Base-by-base conservation (phyloP, 2,888 invertebrate genomes). In the Amblyjoppa proteus region DNA sequence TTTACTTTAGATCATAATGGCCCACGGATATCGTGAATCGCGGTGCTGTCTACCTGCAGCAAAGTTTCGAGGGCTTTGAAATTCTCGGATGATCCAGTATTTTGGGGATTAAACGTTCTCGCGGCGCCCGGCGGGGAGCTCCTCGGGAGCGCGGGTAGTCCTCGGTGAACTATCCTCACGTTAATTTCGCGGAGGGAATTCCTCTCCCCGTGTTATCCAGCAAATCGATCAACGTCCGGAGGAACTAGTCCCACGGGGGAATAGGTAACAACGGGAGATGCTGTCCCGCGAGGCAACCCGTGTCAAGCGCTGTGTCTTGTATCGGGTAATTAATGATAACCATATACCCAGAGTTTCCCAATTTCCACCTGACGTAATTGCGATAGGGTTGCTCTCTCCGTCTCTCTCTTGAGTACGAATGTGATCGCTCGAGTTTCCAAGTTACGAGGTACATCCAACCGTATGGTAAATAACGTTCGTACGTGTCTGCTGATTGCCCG, bases 241-340 rank as follows among this genome's bases (percentile, higher is more conserved):
- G 80, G 69, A 83, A 86, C 81, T 77, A 80, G 73, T 86, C 83
- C 85, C 85, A 69, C 20, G 85, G 51, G 13, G 83, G 77, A 77
- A 85, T 85, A 86, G 76, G 83, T n/a, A 78, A 20, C 45, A 11
- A 56, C 58, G 13, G 56, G 66, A 28, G 76, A 73, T 61, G 64
- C 71, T 66, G 85, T 77, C 83, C 73, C 76, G 76, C 56, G 73
- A 83, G 85, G 76, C 76, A 85, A 83, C 79, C 83, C 85, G 85
- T 86, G 85, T 83, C 85, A 83, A 86, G 85, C 77, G 58, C 66
- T 68, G 68, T 74, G 80, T 81, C 83, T 86, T 81, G 80, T 86
- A 86, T 86, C 85, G 83, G 85, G 74, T 86, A 86, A 86, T 86
- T 86, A 86, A 86, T 86, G 83, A 86, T 86, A 86, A 83, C 85